Evolutionary conservation across 2,888 invertebrate genomes (phyloP), one percentile per base, ranked within the genome.

Genomic region (Hofmannophila pseudospretella): DNA sequence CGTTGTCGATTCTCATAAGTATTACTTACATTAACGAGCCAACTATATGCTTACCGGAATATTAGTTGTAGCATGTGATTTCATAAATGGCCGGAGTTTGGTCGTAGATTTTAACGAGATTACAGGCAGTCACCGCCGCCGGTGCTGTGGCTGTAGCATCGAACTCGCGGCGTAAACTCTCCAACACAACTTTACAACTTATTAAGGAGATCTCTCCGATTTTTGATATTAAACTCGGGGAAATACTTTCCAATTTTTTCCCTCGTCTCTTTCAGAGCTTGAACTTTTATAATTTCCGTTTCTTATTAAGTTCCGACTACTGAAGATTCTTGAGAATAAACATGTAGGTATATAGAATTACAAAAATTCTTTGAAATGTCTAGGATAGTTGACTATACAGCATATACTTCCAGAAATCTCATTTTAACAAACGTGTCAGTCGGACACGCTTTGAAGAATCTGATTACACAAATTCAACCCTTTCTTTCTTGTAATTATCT

Each of bases 61-160:
- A 68, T 61, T 66, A 67, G 63, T 49, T 54, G 57, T 51, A 63
- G 62, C 60, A 67, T 71, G 64, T 69, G 70, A 71, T 77, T 74
- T 70, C 66, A 71, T 69, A 76, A 71, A 74, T 70, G 66, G 62
- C 59, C 63, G 45, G 72, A 75, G 76, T 77, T 74, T 64, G 66
- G 61, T 60, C 65, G 74, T 70, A 74, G 67, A 75, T 81, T 81
- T 84, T 85, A 82, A 84, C 79, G 76, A 82, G 78, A 84, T 85
- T 81, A 80, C 71, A 65, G 57, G 62, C 64, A 67, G 72, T 65
- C 56, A 61, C 64, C 67, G 72, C 9, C 71, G 70, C 68, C 66
- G 59, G 56, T 63, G 56, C 66, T 58, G 63, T n/a, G n/a, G 58
- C 66, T 59, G 63, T 61, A 58, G 61, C 65, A 64, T 68, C 69